A percentile compares a stretch with the other conserved stretches of the same genome.
These are phyloP conservation scores for Caenorhabditis inopinata DNA, from an alignment of 1,140 invertebrate genomes.

Conservation along the genomic window DNA sequence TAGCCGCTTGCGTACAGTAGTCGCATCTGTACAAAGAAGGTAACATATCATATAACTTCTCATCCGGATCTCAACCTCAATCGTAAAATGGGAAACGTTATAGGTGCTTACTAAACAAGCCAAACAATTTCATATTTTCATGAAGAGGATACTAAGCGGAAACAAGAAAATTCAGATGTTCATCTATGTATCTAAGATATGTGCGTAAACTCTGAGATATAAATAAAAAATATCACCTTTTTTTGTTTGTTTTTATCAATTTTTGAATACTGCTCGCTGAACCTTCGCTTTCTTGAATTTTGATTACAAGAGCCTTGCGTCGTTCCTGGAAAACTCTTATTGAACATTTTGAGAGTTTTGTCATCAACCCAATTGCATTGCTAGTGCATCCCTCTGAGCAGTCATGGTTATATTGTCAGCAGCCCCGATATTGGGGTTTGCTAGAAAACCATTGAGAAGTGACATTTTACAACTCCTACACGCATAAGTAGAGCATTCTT, in stretches of 20 bases:
- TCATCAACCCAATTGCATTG: not conserved
- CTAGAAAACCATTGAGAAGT: slow-evolving; percentile 14
- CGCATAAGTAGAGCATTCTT: slow-evolving; percentile 1
- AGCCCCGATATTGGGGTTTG: not conserved
- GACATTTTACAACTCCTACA: slow-evolving; percentile 27
- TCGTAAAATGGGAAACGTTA: too few relatives aligned
- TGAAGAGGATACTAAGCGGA: too few relatives aligned
- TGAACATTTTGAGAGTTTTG: not conserved
- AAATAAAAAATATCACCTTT: not conserved
- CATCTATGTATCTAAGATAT: too few relatives aligned
- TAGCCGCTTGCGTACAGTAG: too few relatives aligned
- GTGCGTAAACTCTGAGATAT: too few relatives aligned
- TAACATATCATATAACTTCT: too few relatives aligned
- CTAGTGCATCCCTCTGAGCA: not conserved
- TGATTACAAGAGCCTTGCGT: not conserved
- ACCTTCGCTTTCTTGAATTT: not conserved
- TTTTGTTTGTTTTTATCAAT: not conserved
- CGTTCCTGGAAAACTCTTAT: not conserved
- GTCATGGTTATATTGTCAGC: slow-evolving; percentile 8
- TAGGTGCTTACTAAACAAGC: too few relatives aligned
- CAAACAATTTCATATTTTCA: too few relatives aligned
- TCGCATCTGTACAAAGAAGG: too few relatives aligned
- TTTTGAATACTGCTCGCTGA: not conserved
- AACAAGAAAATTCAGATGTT: too few relatives aligned
- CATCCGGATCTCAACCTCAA: too few relatives aligned